These are phyloP conservation scores for Apogon hyalosoma DNA, from an alignment of 2,797 vertebrate genomes.

Conservation along the genomic window DNA sequence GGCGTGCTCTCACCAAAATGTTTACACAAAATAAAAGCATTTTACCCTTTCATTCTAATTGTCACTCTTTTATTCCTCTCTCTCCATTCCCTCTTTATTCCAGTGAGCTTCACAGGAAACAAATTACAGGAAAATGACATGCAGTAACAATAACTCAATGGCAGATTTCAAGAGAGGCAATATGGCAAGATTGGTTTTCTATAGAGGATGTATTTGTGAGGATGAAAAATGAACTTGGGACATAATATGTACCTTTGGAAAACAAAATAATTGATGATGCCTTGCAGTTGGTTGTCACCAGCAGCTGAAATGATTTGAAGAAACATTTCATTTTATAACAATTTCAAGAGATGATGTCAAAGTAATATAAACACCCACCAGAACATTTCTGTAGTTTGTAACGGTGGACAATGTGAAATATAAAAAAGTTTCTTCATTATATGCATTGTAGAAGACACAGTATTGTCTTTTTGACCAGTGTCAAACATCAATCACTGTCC, in stretches of 20 bases:
- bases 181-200: slow-evolving; percentile 75
- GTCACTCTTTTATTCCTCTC: slow-evolving; percentile 59
- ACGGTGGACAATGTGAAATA: slow-evolving; percentile 48
- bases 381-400: slow-evolving; percentile 52
- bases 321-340: slow-evolving; percentile 57
- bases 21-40: slow-evolving; percentile 72
- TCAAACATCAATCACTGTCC: slow-evolving; percentile 66
- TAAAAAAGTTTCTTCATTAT: slow-evolving; percentile 42
- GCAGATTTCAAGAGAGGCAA: slow-evolving; percentile 76
- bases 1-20: slow-evolving; percentile 60
- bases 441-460: slow-evolving; percentile 36
- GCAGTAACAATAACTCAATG: slow-evolving; percentile 74
- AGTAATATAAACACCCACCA: slow-evolving; percentile 49
- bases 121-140: slow-evolving; percentile 84
- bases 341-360: slow-evolving; percentile 50
- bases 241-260: slow-evolving; percentile 74
- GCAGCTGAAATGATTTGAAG: slow-evolving; percentile 40
- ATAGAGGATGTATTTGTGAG: slow-evolving; percentile 69
- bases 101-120: slow-evolving; percentile 83
- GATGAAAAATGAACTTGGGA: slow-evolving; percentile 64
- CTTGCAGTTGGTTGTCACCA: slow-evolving; percentile 56
- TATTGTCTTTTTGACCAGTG: slow-evolving; percentile 28
- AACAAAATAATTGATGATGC: slow-evolving; percentile 72
- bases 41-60: slow-evolving; percentile 72
- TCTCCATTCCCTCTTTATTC: slow-evolving; percentile 66